A percentile compares a stretch with the other conserved stretches of the same genome.
Conservation (phyloP, 2,888 invertebrate species). For the Steromphala cineraria region DNA sequence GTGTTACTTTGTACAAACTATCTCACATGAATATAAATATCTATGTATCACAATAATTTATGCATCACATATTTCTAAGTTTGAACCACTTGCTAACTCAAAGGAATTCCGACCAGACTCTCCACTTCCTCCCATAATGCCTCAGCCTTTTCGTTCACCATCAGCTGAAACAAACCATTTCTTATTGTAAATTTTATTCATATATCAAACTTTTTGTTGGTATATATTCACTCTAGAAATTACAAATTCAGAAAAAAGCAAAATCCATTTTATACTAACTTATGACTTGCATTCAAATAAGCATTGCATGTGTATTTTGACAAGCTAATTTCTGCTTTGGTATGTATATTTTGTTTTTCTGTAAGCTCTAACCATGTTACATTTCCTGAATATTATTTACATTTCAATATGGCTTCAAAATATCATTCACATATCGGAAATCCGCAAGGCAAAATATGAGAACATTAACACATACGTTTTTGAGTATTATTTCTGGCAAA, state of each 20-base stretch:
- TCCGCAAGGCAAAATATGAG: no score
- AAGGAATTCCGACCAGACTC: slow-evolving; percentile 51
- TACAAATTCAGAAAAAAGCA: no score
- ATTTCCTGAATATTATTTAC: background rate
- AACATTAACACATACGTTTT: background rate
- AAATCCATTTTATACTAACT: no score
- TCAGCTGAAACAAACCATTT: slow-evolving; percentile 79
- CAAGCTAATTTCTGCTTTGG: no score
- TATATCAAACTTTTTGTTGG: no score
- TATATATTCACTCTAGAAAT: no score
- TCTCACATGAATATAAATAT: background rate
- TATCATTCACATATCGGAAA: no score
- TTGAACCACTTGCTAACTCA: background rate
- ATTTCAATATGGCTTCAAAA: background rate
- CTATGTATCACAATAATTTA: background rate
- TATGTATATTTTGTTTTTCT: no score
- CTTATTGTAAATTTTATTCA: no score
- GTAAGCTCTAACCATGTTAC: background rate
- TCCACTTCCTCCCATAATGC: slow-evolving; percentile 82
- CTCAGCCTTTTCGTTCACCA: slow-evolving; percentile 89
- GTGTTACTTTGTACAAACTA: background rate
- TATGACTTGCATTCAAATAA: no score
- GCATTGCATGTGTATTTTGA: no score
- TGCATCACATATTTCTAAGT: background rate
- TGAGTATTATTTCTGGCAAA: no score